A percentile compares a stretch with the other conserved stretches of the same genome.
These are phyloP conservation scores for Platysternon megacephalum DNA, from an alignment of 2,113 vertebrate species.

Conservation along the genomic window DNA sequence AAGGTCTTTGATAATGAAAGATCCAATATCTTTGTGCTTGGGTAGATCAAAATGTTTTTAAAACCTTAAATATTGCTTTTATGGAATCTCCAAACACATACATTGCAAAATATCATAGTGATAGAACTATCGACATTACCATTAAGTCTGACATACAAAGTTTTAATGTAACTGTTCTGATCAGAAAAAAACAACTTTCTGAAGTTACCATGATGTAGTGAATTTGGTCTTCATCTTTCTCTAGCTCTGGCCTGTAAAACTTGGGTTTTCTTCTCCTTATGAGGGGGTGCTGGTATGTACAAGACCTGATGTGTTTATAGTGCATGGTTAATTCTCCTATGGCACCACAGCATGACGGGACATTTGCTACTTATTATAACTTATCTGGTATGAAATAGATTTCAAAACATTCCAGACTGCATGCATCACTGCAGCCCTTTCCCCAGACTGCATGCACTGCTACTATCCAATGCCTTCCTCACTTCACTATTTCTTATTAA, in stretches of 20 bases:
- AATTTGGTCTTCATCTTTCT: slow-evolving; percentile 82
- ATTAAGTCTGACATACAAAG: not conserved
- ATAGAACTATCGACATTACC: not conserved
- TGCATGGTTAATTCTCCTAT: slow-evolving; percentile 38
- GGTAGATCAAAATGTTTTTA: not conserved
- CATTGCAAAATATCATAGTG: not conserved
- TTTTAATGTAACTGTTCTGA: not conserved
- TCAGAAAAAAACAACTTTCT: not conserved
- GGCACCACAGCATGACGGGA: slow-evolving; percentile 49
- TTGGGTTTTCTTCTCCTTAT: slow-evolving; percentile 93
- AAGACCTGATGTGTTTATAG: not conserved
- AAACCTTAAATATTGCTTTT: not conserved
- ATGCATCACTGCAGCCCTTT: slow-evolving; percentile 31
- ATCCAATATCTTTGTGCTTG: not conserved
- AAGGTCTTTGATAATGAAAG: not conserved
- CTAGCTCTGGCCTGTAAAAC: slow-evolving; percentile 94
- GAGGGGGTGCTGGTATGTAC: slow-evolving; percentile 97
- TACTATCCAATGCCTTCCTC: not conserved
- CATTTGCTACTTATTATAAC: not conserved
- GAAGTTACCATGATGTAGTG: not conserved
- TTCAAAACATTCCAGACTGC: not conserved
- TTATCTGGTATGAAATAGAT: not conserved
- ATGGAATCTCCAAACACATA: not conserved
- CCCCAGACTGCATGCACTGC: slow-evolving; percentile 29
- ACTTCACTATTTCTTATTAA: not conserved